Base-by-base conservation (phyloP, 2,888 invertebrate genomes). In the Laothoe populi region DNA sequence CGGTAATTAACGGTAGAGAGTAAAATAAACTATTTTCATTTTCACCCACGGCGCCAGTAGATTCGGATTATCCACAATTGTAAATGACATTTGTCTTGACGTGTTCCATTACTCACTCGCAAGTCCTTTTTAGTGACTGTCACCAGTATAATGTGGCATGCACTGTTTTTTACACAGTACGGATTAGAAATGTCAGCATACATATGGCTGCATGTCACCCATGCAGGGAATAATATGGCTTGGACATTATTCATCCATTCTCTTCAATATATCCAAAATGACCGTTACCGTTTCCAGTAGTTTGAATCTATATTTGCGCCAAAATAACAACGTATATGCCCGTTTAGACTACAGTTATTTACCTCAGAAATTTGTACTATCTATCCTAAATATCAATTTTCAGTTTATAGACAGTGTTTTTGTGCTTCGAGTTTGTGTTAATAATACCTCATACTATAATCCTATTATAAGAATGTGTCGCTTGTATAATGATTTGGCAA, bases 51-150 rank as follows among this genome's bases (percentile, higher is more conserved):
- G 3, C 8, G 7, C n/a, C 16, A 59, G 38, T 38, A 7, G 38
- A 48, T 38, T 57, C 35, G 64, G 57, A 63, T 64, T 60, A 58
- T 58, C 61, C 38, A 38, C 57, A 44, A 58, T 63, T 58, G 44
- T 69, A 67, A 66, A 60, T 71, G 70, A 69, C 70, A 68, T 67
- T 62, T 66, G 62, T 49, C 62, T 61, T 70, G 77, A 78, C 75
- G 73, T 65, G 31, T 65, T 61, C 66, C 72, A 81, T 79, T 81
- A 77, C 62, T 81, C 75, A 79, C 69, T 66, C 64, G 65, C 69
- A 70, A 74, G 67, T 74, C 63, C 69, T 66, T 70, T 71, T 69
- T 64, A 63, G 62, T 57, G 64, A 68, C 64, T 69, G 66, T 64
- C 58, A 64, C 68, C 70, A 67, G 63, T 24, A 24, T 68, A 67